phyloP scores from a whole-genome alignment of 2,888 invertebrate genomes.

The Diloba caeruleocephala region DNA sequence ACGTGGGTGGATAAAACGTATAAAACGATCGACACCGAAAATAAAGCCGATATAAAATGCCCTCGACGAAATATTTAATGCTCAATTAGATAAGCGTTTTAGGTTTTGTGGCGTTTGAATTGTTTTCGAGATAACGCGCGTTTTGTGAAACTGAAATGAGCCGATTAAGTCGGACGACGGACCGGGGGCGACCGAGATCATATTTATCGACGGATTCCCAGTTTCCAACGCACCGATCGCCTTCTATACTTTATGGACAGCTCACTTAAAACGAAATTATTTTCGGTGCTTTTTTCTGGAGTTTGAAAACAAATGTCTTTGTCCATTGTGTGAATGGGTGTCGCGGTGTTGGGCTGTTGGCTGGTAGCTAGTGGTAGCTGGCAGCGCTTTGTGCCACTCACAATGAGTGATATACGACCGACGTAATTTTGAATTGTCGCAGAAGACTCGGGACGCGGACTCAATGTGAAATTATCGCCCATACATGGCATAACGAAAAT shows the following conservation, averaged over 20 bases:
- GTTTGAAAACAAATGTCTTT: slow-evolving; percentile 87
- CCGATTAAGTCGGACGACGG: slow-evolving; percentile 61
- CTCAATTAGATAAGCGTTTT: slow-evolving; percentile 89
- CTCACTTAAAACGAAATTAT: slow-evolving; percentile 81
- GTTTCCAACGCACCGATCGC: slow-evolving; percentile 59
- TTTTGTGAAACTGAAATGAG: slow-evolving; percentile 77
- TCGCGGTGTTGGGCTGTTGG: slow-evolving; percentile 72
- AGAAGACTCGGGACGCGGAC: slow-evolving; percentile 71
- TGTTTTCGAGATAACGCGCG: slow-evolving; percentile 80
- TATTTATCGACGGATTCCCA: slow-evolving; percentile 65
- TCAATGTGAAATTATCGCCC: slow-evolving; percentile 87
- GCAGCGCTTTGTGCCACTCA: slow-evolving; percentile 82
- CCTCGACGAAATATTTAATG: slow-evolving; percentile 88
- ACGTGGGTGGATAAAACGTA: slow-evolving; percentile 87
- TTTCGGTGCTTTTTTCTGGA: slow-evolving; percentile 78
- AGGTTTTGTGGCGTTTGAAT: slow-evolving; percentile 85
- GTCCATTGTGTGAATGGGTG: slow-evolving; percentile 81
- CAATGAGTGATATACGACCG: slow-evolving; percentile 88
- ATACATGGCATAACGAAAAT: slow-evolving; percentile 87
- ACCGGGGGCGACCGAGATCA: slow-evolving; percentile 49
- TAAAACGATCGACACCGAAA: slow-evolving; percentile 83
- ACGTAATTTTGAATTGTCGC: slow-evolving; percentile 86
- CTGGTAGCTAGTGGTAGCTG: slow-evolving; percentile 82
- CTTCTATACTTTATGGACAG: slow-evolving; percentile 78
- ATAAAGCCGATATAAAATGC: slow-evolving; percentile 87